Base-by-base conservation (phyloP, 2,797 vertebrate genomes). In the Scomberomorus guttatus region DNA sequence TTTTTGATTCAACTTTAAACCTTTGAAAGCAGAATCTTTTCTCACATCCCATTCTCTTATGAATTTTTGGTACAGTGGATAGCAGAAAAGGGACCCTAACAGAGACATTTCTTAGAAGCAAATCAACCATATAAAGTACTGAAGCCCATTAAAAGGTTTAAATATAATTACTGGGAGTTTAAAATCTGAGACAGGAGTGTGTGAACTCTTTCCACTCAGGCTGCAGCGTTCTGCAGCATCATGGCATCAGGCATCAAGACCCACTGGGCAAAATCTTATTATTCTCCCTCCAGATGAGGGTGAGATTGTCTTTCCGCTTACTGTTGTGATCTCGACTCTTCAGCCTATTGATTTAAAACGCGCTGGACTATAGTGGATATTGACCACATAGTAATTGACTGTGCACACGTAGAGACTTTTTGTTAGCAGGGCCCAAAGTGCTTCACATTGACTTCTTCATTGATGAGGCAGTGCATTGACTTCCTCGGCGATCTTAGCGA, bases 331-430 rank as follows among this genome's bases (percentile, higher is more conserved):
- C 61, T 77, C 6, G n/a, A 69, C 73, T 59, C 48, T 48, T 15
- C 52, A 24, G 57, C 11, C 20, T 72, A 88, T 85, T 32, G 74
- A 89, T 90, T 75, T 20, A 46, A 77, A 48, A 59, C 37, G 27
- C 17, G 42, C 69, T 24, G 71, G 73, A 78, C 13, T 18, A 75
- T 61, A 55, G 69, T 66, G 66, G 74, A 63, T 76, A 86, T 82
- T 90, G 90, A 89, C 74, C 78, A 73, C 27, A 17, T 22, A 59
- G 63, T 82, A 86, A 91, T 73, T 87, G 85, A 83, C 65, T 79
- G 72, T 56, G 72, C 11, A 9, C 75, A 77, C 60, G 55, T 20
- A 55, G 86, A 76, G 72, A 73, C 74, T 84, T 85, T 83, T 83
- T 81, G 72, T 84, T 63, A 13, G 44, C 54, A 18, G 37, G 60